Evolutionary conservation across 1,140 invertebrate species (phyloP).

Genomic region (Phthorimaea operculella): DNA sequence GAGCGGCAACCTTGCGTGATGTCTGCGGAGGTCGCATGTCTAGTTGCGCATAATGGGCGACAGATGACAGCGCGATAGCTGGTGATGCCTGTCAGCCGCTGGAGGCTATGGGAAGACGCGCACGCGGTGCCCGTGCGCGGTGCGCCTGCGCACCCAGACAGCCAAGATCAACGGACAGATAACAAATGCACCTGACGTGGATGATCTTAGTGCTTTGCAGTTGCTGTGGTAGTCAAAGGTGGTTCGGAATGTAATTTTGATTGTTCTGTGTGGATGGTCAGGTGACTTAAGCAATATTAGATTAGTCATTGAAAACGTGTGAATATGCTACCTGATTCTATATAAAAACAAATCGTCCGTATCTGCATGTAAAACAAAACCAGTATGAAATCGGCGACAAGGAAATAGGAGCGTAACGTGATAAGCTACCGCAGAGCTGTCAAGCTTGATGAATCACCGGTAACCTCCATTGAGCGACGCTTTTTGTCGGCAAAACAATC

Average conservation of each 20-base stretch:
- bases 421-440: constrained; percentile 1
- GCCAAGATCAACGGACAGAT: not conserved
- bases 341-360: too few relatives aligned
- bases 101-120: constrained; percentile 6
- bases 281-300: too few relatives aligned
- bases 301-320: too few relatives aligned
- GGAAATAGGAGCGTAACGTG: not conserved
- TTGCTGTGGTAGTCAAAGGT: too few relatives aligned
- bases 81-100: constrained; percentile 11
- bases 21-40: constrained; percentile 37
- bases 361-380: too few relatives aligned
- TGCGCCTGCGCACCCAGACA: not conserved
- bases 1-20: not conserved
- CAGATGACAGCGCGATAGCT: constrained; percentile 44
- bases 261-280: too few relatives aligned
- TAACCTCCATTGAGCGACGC: not conserved
- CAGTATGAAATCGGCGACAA: not conserved
- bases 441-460: constrained; percentile 4
- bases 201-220: too few relatives aligned
- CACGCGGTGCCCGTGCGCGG: not conserved
- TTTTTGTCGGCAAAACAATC: constrained; percentile 18
- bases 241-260: too few relatives aligned
- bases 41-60: constrained; percentile 38
- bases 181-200: constrained; percentile 1
- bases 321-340: too few relatives aligned